These are phyloP conservation scores for Himalopsyche anomala DNA, from an alignment of 2,888 invertebrate species.

Conservation along the genomic window DNA sequence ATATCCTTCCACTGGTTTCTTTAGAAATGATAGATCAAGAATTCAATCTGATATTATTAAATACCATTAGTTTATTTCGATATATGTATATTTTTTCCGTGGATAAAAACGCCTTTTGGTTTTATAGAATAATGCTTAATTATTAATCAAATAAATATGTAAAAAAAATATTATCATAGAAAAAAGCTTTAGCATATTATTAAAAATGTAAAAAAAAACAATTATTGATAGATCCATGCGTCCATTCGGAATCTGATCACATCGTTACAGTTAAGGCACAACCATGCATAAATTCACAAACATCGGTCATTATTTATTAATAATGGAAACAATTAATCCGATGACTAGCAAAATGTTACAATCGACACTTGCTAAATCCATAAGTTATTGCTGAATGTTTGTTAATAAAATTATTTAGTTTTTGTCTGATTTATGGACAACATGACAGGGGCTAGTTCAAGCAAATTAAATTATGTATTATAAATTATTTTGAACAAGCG, in stretches of 20 bases:
- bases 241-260: constrained; percentile 38
- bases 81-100: too few species aligned
- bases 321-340: neutral
- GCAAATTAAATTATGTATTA: neutral
- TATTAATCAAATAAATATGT: neutral
- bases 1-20: too few species aligned
- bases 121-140: neutral
- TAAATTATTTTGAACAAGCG: neutral
- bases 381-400: too few species aligned
- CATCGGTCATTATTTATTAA: neutral
- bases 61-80: too few species aligned
- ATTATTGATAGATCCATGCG: neutral
- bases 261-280: constrained; percentile 16
- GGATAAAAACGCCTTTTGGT: neutral
- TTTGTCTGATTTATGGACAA: neutral
- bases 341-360: too few species aligned
- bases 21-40: too few species aligned
- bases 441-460: neutral
- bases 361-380: too few species aligned
- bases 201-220: neutral
- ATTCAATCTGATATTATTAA: too few species aligned
- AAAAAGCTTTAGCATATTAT: neutral
- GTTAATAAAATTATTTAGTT: too few species aligned
- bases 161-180: neutral
- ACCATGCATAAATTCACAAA: constrained; percentile 18